phyloP scores from a whole-genome alignment of 2,113 vertebrate species.

The Anhinga rufa region DNA sequence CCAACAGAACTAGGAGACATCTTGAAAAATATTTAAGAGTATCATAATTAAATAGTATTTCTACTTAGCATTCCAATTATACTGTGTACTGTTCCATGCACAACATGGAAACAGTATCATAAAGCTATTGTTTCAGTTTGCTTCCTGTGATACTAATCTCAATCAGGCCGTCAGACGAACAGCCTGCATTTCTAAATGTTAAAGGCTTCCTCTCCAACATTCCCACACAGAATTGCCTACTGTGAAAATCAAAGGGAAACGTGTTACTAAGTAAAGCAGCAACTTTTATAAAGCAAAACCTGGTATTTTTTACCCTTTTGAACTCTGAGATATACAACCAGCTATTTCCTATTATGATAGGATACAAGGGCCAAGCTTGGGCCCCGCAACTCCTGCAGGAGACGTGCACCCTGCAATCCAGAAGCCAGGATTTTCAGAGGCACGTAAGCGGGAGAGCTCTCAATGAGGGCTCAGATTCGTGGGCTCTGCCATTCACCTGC shows the following conservation, averaged over 20 bases:
- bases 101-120: constrained; percentile 73
- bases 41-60: constrained; percentile 38
- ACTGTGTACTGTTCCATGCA: constrained; percentile 54
- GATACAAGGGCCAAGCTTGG: background rate
- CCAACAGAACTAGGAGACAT: background rate
- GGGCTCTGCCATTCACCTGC: constrained; percentile 26
- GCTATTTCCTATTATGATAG: constrained; percentile 72
- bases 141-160: constrained; percentile 81
- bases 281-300: constrained; percentile 69
- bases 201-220: constrained; percentile 78
- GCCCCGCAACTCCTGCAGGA: background rate
- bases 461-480: background rate
- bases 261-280: constrained; percentile 76
- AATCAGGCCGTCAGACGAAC: constrained; percentile 62
- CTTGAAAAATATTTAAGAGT: constrained; percentile 63
- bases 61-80: constrained; percentile 60
- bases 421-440: background rate
- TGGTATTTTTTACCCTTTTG: constrained; percentile 75
- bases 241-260: constrained; percentile 82
- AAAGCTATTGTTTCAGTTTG: constrained; percentile 77
- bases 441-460: background rate
- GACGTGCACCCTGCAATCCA: background rate
- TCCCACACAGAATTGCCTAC: constrained; percentile 78
- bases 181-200: constrained; percentile 70
- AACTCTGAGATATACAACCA: constrained; percentile 70